Percentiles rank a stretch among this genome's conserved stretches.
Evolutionary conservation across 2,888 invertebrate genomes (phyloP).

Genomic region (Diaperis boleti): DNA sequence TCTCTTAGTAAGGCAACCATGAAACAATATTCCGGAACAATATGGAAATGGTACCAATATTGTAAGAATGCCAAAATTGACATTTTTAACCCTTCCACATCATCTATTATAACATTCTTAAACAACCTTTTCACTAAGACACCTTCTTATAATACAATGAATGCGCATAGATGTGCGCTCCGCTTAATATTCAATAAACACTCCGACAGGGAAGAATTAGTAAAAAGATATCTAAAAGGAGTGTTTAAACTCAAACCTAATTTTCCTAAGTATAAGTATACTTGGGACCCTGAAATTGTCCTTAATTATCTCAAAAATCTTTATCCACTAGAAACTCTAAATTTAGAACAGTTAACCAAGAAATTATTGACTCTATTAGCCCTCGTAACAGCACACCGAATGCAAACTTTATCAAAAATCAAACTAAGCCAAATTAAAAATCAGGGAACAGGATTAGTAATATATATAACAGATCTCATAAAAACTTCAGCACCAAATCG

Average conservation of each 20-base stretch:
- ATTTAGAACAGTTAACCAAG: slow-evolving; percentile 30
- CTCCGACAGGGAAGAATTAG: slow-evolving; percentile 22
- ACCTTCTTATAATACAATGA: too few species aligned
- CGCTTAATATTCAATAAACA: neutral
- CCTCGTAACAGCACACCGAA: slow-evolving; percentile 45
- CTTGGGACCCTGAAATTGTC: slow-evolving; percentile 47
- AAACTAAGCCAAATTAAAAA: neutral
- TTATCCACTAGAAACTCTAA: slow-evolving; percentile 16
- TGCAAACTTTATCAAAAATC: slow-evolving; percentile 30
- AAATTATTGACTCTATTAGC: slow-evolving; percentile 45
- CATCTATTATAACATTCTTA: slow-evolving; percentile 35
- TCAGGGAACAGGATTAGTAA: neutral
- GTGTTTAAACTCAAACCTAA: slow-evolving; percentile 44
- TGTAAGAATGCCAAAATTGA: neutral
- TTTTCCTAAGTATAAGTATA: slow-evolving; percentile 43
- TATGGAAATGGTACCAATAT: neutral
- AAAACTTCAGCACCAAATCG: neutral
- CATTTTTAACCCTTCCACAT: slow-evolving; percentile 1
- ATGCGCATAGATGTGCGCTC: neutral
- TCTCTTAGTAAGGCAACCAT: neutral
- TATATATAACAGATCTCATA: neutral
- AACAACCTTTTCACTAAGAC: slow-evolving; percentile 8
- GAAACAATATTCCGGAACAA: neutral
- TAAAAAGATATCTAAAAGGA: slow-evolving; percentile 47
- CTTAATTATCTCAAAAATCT: slow-evolving; percentile 40